Evolutionary conservation across 1,140 invertebrate species (phyloP).

Genomic region (Scylla paramamosain): DNA sequence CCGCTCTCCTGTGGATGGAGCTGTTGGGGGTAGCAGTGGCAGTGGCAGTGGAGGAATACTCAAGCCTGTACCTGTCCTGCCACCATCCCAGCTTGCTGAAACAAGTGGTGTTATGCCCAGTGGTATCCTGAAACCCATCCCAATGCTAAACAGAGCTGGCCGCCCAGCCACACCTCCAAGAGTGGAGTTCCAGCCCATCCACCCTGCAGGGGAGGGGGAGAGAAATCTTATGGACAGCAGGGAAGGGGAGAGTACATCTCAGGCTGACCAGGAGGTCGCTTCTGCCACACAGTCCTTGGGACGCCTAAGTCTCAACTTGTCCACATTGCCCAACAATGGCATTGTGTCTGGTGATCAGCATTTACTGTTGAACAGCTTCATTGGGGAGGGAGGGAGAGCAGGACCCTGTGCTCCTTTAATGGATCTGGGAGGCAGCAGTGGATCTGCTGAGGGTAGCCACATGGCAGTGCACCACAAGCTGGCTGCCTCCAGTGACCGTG

Average conservation of each 20-base stretch:
- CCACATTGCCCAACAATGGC: constrained; percentile 71
- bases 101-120: constrained; percentile 52
- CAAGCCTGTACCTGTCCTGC: constrained; percentile 65
- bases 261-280: constrained; percentile 64
- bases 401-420: constrained; percentile 48
- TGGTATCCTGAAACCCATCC: constrained; percentile 70
- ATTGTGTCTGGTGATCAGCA: constrained; percentile 67
- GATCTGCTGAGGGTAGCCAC: constrained; percentile 45
- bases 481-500: constrained; percentile 66
- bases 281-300: constrained; percentile 72
- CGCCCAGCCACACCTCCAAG: constrained; percentile 67
- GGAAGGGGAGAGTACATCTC: constrained; percentile 21
- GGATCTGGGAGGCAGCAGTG: constrained; percentile 58
- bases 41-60: constrained; percentile 77
- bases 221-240: constrained; percentile 61
- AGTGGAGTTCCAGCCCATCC: constrained; percentile 69
- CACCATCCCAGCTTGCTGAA: constrained; percentile 27
- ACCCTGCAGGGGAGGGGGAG: constrained; percentile 52
- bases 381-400: constrained; percentile 54
- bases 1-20: constrained; percentile 57
- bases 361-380: constrained; percentile 67
- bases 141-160: constrained; percentile 56
- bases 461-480: constrained; percentile 67
- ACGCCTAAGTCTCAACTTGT: constrained; percentile 70
- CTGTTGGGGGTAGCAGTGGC: constrained; percentile 73